Evolutionary conservation across 2,113 vertebrate species (phyloP), one percentile per base, ranked within the genome.

Genomic region (Rhizomys pruinosus): DNA sequence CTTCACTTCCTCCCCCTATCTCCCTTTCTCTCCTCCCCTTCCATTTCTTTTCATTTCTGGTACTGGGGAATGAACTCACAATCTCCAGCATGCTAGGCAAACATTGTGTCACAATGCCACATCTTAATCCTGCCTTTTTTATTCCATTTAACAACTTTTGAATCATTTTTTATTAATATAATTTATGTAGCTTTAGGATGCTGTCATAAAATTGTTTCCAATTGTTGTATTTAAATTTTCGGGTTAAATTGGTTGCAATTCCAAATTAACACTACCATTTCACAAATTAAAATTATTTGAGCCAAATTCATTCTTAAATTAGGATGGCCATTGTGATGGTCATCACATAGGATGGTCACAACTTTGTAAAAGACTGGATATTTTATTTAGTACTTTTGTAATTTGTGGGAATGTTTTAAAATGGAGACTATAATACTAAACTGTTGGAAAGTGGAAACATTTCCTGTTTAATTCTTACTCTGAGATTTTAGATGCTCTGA

Each of bases 311-410:
- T 76, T 57, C 15, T 52, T 59, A 72, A 59, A 66, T 7, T 88
- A 78, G 39, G 9, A 57, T 61, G 47, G 25, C 59, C 13, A 69
- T 55, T 88, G 52, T 29, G 11, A 64, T n/a, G n/a, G n/a, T n/a
- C n/a, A n/a, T n/a, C n/a, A n/a, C n/a, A n/a, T 55, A 42, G 9
- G 84, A 23, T 44, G 1, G 13, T 52, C 69, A 74, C 4, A 73
- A 20, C 39, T 27, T 55, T 84, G 11, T n/a, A 37, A 80, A 74
- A 88, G 2, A 64, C 10, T 64, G 23, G 16, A 25, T 44, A 87
- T 77, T 88, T 88, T 74, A 93, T 88, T 90, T 84, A 61, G 32
- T 90, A 55, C 44, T 34, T 88, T 68, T 73, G 66, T 90, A 2
- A 34, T 79, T 69, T 42, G 5, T n/a, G 9, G 20, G 84, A 25